Percentiles rank a stretch among this genome's conserved stretches.
phyloP scores from a whole-genome alignment of 1,140 invertebrate genomes.

The Brachionus rubens region DNA sequence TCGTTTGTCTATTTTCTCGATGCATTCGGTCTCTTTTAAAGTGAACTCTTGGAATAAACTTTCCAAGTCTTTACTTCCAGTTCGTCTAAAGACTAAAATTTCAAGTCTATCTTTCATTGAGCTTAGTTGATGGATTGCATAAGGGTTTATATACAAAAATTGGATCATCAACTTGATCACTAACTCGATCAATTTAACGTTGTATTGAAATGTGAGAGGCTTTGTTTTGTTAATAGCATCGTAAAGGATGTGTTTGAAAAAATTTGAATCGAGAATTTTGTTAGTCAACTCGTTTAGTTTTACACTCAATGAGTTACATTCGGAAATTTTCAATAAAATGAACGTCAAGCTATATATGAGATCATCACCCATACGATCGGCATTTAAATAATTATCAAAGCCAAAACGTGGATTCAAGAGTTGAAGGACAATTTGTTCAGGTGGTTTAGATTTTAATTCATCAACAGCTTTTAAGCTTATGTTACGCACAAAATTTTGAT shows the following conservation, averaged over 20 bases:
- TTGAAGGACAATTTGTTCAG: neutral
- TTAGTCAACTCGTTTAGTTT: neutral
- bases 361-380: neutral
- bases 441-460: neutral
- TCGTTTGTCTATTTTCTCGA: neutral
- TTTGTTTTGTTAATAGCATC: neutral
- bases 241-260: neutral
- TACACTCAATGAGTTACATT: conserved; percentile 13
- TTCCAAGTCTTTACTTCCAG: neutral
- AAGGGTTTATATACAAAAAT: conserved; percentile 4
- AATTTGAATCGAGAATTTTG: neutral
- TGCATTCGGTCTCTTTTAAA: neutral
- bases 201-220: neutral
- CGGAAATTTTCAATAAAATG: neutral
- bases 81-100: neutral
- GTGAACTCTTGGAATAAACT: neutral
- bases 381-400: neutral
- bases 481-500: no score
- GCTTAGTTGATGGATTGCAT: neutral
- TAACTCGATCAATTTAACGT: neutral
- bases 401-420: neutral
- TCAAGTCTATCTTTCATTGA: no score
- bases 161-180: neutral
- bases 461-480: neutral
- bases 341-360: neutral